phyloP scores from a whole-genome alignment of 2,888 invertebrate species.

The Tenthredo livida region DNA sequence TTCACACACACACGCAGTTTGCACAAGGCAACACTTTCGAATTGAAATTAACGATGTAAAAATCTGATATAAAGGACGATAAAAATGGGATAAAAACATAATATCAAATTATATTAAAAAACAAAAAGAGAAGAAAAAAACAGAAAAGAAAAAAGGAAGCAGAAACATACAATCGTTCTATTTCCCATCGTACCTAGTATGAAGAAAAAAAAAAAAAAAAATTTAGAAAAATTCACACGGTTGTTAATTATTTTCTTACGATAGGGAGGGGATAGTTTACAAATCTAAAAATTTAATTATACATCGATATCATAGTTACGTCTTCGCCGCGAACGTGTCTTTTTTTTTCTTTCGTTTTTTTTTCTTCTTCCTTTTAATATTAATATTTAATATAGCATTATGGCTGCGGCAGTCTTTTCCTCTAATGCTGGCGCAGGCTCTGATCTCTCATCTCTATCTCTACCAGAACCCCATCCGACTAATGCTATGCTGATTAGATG shows the following conservation, averaged over 20 bases:
- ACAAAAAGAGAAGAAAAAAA: too few species aligned
- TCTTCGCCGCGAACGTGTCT: neutral
- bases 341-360: neutral
- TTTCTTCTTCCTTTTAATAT: too few species aligned
- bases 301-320: neutral
- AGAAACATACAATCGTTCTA: slow-evolving; percentile 10
- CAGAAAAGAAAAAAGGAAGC: neutral
- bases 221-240: neutral
- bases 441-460: slow-evolving; percentile 80
- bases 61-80: neutral
- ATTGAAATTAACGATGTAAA: neutral
- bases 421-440: slow-evolving; percentile 86
- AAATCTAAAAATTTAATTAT: neutral
- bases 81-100: neutral
- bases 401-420: slow-evolving; percentile 91
- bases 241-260: neutral
- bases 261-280: neutral
- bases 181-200: slow-evolving; percentile 24
- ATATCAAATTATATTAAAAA: neutral
- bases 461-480: slow-evolving; percentile 86
- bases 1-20: slow-evolving; percentile 20
- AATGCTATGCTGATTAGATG: slow-evolving; percentile 87
- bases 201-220: neutral
- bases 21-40: neutral
- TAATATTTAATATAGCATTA: slow-evolving; percentile 86